These are phyloP conservation scores for Azorinus chamasolen DNA, from an alignment of 2,888 invertebrate species.

Conservation along the genomic window DNA sequence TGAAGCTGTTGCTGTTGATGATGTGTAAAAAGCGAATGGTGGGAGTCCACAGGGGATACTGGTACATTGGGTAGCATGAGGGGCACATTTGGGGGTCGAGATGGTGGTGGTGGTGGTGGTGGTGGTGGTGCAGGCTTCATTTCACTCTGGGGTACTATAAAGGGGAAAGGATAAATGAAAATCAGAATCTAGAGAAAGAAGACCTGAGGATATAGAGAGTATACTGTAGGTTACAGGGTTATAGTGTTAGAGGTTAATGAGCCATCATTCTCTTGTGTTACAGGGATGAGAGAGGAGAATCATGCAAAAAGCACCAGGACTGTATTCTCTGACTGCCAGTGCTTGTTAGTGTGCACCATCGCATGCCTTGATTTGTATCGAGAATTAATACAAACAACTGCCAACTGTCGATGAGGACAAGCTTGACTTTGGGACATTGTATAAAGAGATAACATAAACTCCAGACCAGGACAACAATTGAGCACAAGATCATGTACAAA, in stretches of 20 bases:
- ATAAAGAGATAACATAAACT: no score
- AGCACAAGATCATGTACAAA: no score
- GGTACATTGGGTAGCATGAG: conserved; percentile 61
- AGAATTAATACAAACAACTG: no score
- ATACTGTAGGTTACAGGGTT: background rate
- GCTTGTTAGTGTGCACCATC: no score
- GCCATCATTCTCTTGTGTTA: background rate
- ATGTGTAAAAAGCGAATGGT: conserved; percentile 77
- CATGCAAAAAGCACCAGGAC: no score
- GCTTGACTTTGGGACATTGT: no score
- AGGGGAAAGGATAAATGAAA: conserved; percentile 64
- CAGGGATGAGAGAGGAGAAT: no score
- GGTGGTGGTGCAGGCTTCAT: conserved; percentile 52
- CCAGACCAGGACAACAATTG: no score
- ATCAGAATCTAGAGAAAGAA: conserved; percentile 5
- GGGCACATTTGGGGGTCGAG: conserved; percentile 63
- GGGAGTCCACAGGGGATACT: conserved; percentile 61
- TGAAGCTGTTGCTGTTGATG: conserved; percentile 78
- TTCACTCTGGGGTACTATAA: conserved; percentile 71
- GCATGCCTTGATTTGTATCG: no score
- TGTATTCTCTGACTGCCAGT: no score
- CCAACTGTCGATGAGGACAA: no score
- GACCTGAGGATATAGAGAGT: background rate
- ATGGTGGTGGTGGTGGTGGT: conserved; percentile 54
- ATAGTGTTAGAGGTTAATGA: background rate